A percentile compares a stretch with the other conserved stretches of the same genome.
These are phyloP conservation scores for Pseudeuparius sepicola DNA, from an alignment of 2,888 invertebrate species.

Conservation along the genomic window DNA sequence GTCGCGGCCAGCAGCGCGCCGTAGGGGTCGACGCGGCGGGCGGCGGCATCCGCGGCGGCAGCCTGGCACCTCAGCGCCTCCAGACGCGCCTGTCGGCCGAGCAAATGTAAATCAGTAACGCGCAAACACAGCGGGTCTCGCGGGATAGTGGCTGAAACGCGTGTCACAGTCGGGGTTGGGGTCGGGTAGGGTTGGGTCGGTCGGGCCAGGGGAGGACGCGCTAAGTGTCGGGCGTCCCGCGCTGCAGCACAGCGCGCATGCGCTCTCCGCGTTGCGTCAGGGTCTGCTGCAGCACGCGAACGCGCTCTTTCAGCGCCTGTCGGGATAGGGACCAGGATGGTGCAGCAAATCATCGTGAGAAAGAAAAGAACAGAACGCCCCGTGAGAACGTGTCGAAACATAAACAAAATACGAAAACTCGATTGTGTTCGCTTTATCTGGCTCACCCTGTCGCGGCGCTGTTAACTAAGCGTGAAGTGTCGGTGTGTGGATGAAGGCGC, in stretches of 20 bases:
- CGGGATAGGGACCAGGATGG: no score
- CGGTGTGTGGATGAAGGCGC: background rate
- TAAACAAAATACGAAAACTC: conserved; percentile 18
- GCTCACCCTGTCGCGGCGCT: no score
- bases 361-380: conserved; percentile 39
- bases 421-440: conserved; percentile 34
- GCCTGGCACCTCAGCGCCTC: conserved; percentile 60
- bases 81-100: conserved; percentile 38
- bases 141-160: conserved; percentile 40
- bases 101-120: conserved; percentile 33
- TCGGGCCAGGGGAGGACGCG: no score
- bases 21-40: conserved; percentile 69
- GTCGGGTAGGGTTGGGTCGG: conserved; percentile 20
- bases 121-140: no score
- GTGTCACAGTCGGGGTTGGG: conserved; percentile 25
- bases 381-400: conserved; percentile 30
- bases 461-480: background rate
- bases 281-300: conserved; percentile 78
- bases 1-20: conserved; percentile 44
- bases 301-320: conserved; percentile 77
- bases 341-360: conserved; percentile 37
- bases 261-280: conserved; percentile 81
- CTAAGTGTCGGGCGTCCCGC: no score
- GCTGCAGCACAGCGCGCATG: conserved; percentile 76
- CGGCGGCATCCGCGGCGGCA: conserved; percentile 59